phyloP scores from a whole-genome alignment of 2,113 vertebrate genomes.

The Callaeas wilsoni region DNA sequence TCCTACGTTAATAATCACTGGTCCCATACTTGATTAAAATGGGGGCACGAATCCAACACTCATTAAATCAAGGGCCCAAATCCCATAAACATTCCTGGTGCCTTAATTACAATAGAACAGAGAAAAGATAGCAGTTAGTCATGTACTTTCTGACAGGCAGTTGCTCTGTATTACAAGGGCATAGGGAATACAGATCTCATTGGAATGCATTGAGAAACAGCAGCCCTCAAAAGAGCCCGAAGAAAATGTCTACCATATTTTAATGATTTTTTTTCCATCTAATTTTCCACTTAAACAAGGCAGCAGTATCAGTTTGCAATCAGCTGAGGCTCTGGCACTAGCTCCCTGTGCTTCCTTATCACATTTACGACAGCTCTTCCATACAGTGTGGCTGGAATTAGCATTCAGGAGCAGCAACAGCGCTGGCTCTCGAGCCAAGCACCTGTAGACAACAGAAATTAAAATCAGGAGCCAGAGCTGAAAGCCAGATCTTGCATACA shows the following conservation, averaged over 20 bases:
- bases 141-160: not conserved
- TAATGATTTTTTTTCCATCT: slow-evolving; percentile 11
- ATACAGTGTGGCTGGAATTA: not conserved
- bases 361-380: not conserved
- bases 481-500: slow-evolving; percentile 14
- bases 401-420: slow-evolving; percentile 28
- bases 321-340: slow-evolving; percentile 14
- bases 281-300: slow-evolving; percentile 57
- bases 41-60: not conserved
- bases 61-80: slow-evolving; percentile 12
- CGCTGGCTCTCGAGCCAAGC: not conserved
- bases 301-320: slow-evolving; percentile 33
- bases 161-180: slow-evolving; percentile 22
- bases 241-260: slow-evolving; percentile 30
- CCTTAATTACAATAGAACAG: slow-evolving; percentile 13
- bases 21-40: slow-evolving; percentile 4
- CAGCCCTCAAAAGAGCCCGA: not conserved
- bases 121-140: not conserved
- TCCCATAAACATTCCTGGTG: not conserved
- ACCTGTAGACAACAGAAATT: slow-evolving; percentile 14
- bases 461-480: slow-evolving; percentile 36
- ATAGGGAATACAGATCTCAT: not conserved
- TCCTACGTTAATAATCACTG: not conserved
- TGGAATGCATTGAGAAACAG: not conserved
- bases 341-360: slow-evolving; percentile 43